phyloP scores from a whole-genome alignment of 2,113 vertebrate species.

The Numida meleagris region DNA sequence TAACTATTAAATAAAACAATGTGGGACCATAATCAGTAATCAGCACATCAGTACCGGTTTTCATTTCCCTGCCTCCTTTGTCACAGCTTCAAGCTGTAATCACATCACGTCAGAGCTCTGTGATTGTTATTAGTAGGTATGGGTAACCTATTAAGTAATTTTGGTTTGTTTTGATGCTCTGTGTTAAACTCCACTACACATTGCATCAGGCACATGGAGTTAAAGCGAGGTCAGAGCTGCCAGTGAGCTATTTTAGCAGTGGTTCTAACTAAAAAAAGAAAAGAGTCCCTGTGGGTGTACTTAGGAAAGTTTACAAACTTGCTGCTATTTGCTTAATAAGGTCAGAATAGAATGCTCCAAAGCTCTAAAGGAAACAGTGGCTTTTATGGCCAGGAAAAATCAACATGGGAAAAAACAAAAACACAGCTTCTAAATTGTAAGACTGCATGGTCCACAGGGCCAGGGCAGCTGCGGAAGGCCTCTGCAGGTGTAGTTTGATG shows the following conservation, averaged over 20 bases:
- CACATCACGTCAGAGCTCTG: neutral
- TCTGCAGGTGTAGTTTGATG: neutral
- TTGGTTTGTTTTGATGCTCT: neutral
- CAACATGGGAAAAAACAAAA: neutral
- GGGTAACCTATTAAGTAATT: neutral
- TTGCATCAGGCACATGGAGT: neutral
- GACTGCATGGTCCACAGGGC: fast-evolving
- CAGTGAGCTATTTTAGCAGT: neutral
- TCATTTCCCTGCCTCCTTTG: neutral
- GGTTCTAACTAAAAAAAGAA: neutral
- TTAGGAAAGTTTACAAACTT: neutral
- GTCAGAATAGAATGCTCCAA: neutral
- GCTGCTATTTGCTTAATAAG: neutral
- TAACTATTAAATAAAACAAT: conserved; percentile 19
- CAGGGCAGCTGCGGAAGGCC: neutral
- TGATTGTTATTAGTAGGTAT: neutral
- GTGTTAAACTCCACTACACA: neutral
- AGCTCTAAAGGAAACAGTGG: neutral
- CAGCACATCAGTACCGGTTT: neutral
- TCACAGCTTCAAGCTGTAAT: neutral
- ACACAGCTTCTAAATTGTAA: neutral
- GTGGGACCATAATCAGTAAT: neutral
- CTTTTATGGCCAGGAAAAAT: neutral
- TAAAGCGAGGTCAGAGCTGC: neutral
- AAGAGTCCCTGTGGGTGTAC: fast-evolving